Percentiles rank a stretch among this genome's conserved stretches.
Evolutionary conservation across 2,888 invertebrate species (phyloP).

Genomic region (Ganaspis brasiliensis): DNA sequence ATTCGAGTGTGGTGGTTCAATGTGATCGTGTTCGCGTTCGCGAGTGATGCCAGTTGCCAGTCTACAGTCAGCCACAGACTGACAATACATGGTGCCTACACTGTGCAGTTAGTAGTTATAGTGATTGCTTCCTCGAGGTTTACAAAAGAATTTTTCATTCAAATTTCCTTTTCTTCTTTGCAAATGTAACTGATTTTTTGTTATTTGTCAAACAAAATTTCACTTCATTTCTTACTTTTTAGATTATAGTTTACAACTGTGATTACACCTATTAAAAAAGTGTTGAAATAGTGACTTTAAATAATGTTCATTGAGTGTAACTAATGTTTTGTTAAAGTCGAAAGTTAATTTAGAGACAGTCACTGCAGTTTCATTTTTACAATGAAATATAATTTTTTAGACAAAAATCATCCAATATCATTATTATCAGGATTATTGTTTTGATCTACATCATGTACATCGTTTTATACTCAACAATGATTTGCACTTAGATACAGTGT

Average conservation of each 20-base stretch:
- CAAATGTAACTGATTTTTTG: no score
- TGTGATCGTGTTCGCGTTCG: constrained; percentile 48
- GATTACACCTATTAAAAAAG: background rate
- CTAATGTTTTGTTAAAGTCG: constrained; percentile 22
- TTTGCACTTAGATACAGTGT: background rate
- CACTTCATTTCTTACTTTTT: no score
- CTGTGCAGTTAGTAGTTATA: background rate
- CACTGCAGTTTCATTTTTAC: background rate
- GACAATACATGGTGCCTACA: background rate
- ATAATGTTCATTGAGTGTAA: background rate
- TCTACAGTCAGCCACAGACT: constrained; percentile 18
- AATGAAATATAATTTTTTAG: background rate
- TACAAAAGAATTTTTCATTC: background rate
- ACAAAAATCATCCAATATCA: background rate
- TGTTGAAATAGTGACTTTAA: constrained; percentile 9
- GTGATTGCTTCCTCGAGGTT: background rate
- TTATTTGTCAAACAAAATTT: no score
- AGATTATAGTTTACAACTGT: no score
- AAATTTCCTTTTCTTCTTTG: background rate
- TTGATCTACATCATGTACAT: no score
- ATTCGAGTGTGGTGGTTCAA: constrained; percentile 48
- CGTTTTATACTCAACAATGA: background rate
- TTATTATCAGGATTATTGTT: no score
- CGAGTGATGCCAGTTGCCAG: constrained; percentile 54
- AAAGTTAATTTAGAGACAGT: background rate